Conservation (phyloP, 2,888 invertebrate genomes). For the Emmelina monodactyla region DNA sequence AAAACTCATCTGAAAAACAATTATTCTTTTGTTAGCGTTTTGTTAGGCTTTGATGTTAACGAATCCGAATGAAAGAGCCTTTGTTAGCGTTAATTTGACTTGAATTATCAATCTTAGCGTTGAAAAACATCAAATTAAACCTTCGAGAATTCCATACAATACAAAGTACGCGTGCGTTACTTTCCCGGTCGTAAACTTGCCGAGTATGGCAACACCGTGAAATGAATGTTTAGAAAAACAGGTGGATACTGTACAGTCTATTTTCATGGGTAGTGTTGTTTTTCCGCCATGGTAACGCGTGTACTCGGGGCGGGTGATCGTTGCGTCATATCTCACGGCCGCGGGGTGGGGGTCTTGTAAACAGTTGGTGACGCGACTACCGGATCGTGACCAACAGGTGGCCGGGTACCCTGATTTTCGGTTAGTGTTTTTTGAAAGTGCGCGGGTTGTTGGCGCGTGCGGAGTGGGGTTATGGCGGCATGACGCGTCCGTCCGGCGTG, state of each 20-base stretch:
- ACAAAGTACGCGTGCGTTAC: neutral
- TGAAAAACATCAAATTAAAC: conserved; percentile 14
- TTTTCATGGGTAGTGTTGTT: conserved; percentile 52
- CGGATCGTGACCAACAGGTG: conserved; percentile 58
- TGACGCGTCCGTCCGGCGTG: conserved; percentile 51
- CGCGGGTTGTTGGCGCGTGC: conserved; percentile 36
- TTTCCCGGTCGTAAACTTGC: conserved; percentile 15
- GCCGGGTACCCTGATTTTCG: conserved; percentile 21
- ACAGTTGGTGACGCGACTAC: conserved; percentile 57
- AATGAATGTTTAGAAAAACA: conserved; percentile 33
- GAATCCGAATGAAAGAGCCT: conserved; percentile 17
- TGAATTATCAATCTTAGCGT: conserved; percentile 19
- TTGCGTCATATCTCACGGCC: conserved; percentile 46
- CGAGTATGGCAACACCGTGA: conserved; percentile 20
- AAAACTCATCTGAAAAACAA: conserved; percentile 20
- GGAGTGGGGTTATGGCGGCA: conserved; percentile 31
- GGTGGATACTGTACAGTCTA: conserved; percentile 53
- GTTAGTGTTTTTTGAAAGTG: neutral
- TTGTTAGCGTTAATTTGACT: conserved; percentile 26
- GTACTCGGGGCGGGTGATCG: conserved; percentile 44
- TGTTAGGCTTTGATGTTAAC: conserved; percentile 14
- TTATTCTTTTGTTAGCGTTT: conserved; percentile 20
- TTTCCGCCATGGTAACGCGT: conserved; percentile 55
- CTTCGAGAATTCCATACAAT: conserved; percentile 14
- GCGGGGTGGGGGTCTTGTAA: conserved; percentile 42